Evolutionary conservation across 2,797 vertebrate genomes (phyloP).

Genomic region (Amphiprion clarkii): DNA sequence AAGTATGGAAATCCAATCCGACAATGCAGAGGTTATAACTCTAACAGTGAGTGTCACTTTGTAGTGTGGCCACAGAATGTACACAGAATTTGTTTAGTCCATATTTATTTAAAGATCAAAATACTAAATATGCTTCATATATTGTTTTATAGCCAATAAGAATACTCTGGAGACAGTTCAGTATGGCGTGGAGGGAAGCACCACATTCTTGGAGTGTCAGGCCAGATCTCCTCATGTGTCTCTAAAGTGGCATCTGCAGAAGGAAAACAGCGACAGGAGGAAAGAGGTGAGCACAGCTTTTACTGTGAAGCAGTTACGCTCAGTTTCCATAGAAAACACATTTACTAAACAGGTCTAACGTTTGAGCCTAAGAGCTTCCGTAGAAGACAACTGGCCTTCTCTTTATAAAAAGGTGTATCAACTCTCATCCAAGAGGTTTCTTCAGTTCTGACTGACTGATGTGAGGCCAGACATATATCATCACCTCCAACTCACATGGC

Average conservation of each 20-base stretch:
- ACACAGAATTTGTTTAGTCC: not conserved
- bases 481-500: too few species aligned
- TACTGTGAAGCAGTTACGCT: not conserved
- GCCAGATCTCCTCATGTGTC: slow-evolving; percentile 95
- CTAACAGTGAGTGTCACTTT: slow-evolving; percentile 87
- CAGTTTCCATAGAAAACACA: not conserved
- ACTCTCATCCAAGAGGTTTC: too few species aligned
- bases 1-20: slow-evolving; percentile 97
- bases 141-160: slow-evolving; percentile 89
- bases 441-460: too few species aligned
- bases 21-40: slow-evolving; percentile 97
- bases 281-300: slow-evolving; percentile 89
- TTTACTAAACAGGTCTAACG: not conserved
- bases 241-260: slow-evolving; percentile 97
- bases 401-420: too few species aligned
- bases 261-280: slow-evolving; percentile 94
- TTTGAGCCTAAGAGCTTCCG: not conserved
- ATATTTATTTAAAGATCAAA: not conserved
- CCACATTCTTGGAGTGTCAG: slow-evolving; percentile 97
- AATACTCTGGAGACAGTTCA: slow-evolving; percentile 92
- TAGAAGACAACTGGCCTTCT: too few species aligned
- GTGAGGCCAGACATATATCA: too few species aligned
- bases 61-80: not conserved
- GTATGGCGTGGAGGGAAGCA: slow-evolving; percentile 97
- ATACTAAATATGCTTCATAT: not conserved